These are phyloP conservation scores for Vidua chalybeata DNA, from an alignment of 2,113 vertebrate species.

Conservation along the genomic window DNA sequence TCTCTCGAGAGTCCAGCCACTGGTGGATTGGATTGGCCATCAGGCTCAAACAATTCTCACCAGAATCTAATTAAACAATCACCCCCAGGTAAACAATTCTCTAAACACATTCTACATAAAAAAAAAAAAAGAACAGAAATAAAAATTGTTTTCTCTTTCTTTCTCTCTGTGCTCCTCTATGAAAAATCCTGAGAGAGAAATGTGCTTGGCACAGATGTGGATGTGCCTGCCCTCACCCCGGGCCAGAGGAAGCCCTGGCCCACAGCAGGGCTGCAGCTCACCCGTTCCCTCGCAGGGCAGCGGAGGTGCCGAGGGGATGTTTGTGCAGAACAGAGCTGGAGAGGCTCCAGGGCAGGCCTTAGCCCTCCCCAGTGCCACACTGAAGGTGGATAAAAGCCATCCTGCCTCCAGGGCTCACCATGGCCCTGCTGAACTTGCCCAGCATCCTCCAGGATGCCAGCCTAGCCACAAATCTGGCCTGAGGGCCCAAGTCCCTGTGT, in stretches of 20 bases:
- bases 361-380: not conserved
- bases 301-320: not conserved
- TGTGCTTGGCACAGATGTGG: not conserved
- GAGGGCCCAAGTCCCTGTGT: not conserved
- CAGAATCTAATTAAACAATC: no score
- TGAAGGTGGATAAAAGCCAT: not conserved
- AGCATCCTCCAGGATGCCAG: not conserved
- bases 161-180: no score
- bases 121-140: no score
- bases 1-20: no score
- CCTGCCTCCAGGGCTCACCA: not conserved
- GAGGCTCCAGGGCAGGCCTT: not conserved
- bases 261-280: not conserved
- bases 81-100: no score
- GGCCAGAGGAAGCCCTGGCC: not conserved
- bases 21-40: no score
- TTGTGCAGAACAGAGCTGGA: slow-evolving; percentile 14
- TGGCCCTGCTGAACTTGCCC: not conserved
- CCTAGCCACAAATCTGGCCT: not conserved
- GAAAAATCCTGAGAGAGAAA: no score
- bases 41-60: no score
- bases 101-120: no score
- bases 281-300: not conserved
- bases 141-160: no score
- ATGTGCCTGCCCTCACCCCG: not conserved